phyloP scores from a whole-genome alignment of 2,888 invertebrate species.

The Rambutsinella grinnellia region DNA sequence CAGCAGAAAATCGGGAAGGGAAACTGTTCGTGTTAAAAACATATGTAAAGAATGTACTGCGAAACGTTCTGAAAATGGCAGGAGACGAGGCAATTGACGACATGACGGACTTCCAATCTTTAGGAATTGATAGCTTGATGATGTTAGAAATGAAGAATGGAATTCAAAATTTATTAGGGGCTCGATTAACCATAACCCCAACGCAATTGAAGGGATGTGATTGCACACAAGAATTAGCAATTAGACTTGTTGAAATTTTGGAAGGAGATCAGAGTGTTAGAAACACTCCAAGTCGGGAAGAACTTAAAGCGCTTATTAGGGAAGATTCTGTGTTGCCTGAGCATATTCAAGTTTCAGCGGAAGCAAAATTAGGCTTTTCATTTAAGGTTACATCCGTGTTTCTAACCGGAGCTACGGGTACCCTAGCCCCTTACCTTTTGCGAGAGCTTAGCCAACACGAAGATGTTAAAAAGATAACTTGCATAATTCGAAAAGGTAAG shows the following conservation, averaged over 20 bases:
- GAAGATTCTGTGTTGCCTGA: conserved; percentile 20
- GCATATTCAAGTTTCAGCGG: neutral
- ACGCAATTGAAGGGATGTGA: conserved; percentile 11
- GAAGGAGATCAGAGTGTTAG: neutral
- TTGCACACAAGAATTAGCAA: neutral
- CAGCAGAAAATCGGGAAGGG: neutral
- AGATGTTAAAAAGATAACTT: conserved; percentile 25
- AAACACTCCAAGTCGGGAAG: conserved; percentile 1
- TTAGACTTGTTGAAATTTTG: conserved; percentile 8
- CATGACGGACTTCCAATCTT: conserved; percentile 30
- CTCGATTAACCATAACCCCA: conserved; percentile 6
- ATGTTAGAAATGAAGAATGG: conserved; percentile 51
- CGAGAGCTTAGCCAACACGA: conserved; percentile 16
- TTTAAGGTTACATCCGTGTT: conserved; percentile 32
- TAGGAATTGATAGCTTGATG: conserved; percentile 54
- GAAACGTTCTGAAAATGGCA: conserved; percentile 30
- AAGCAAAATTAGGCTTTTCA: neutral
- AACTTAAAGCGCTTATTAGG: conserved; percentile 12
- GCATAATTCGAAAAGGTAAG: conserved; percentile 35
- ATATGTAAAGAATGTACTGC: conserved; percentile 13
- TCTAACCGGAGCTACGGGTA: conserved; percentile 56
- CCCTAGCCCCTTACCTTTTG: conserved; percentile 47
- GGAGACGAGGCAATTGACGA: conserved; percentile 44
- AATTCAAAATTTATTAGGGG: conserved; percentile 23
- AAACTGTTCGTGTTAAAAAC: conserved; percentile 16